Evolutionary conservation across 2,888 invertebrate species (phyloP), one percentile per base, ranked within the genome.

Genomic region (Hirudinaria manillensis): DNA sequence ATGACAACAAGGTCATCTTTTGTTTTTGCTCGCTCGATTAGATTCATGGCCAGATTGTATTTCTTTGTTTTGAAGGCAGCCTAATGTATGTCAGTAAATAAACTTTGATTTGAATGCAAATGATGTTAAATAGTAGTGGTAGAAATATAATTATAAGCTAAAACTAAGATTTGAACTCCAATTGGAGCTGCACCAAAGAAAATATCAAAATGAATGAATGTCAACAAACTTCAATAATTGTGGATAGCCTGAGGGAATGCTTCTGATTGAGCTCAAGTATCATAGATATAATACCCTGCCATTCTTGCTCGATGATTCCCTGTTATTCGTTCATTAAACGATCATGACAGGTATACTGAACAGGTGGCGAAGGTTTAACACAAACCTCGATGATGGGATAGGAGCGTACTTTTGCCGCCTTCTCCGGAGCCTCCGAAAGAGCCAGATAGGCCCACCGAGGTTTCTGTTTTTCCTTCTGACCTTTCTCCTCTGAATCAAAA

Each of bases 211-310:
- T 55, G 29, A 55, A 73, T 38, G 24, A 51, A 27, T 29, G n/a
- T 61, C 19, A 16, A 55, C 77, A 75, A 76, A 85, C 85, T 80
- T 86, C 84, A 56, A 87, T 81, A 70, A 84, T 84, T 24, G 80
- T 78, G 66, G 81, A 82, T 56, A 83, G 82, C 45, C 82, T 82
- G 77, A 84, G 81, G 74, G 84, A 83, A 36, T 81, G 80, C 19
- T 81, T 80, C 76, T 86, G 85, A 24, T 86, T 79, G 72, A 81
- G 81, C 72, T 85, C 85, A 36, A 87, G 78, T 79, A 87, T 84
- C 78, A 87, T 83, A 80, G 86, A 87, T 66, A 86, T 82, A 24
- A 87, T 83, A 55, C 87, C 87, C 78, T 87, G 86, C 82, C 87
- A 85, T 75, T 86, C 86, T 65, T 84, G 83, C 38, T 81, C 79